Percentiles rank a stretch among this genome's conserved stretches.
These are phyloP conservation scores for Maconellicoccus hirsutus DNA, from an alignment of 1,140 invertebrate genomes.

Conservation along the genomic window DNA sequence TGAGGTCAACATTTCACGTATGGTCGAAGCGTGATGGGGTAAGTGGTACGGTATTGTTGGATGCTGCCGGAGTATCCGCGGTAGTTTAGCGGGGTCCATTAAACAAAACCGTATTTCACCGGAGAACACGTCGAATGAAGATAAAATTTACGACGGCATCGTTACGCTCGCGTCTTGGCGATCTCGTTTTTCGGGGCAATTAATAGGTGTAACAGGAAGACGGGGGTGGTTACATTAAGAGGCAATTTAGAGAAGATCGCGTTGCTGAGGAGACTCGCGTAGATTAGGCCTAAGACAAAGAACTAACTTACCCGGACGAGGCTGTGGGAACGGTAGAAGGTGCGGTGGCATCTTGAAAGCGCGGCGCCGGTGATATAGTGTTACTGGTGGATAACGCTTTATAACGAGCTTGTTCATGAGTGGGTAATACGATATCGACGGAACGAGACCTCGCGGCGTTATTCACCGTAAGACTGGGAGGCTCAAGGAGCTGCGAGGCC, in stretches of 20 bases:
- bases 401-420: constrained; percentile 69
- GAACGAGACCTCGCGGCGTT: constrained; percentile 66
- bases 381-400: constrained; percentile 47
- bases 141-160: neutral
- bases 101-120: neutral
- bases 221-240: neutral
- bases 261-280: too few species aligned
- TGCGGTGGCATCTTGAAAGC: constrained; percentile 20
- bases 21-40: too few species aligned
- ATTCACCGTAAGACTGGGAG: constrained; percentile 26
- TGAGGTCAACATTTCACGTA: too few species aligned
- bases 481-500: constrained; percentile 37
- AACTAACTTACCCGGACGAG: constrained; percentile 17
- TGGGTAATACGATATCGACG: constrained; percentile 80
- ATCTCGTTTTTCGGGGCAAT: neutral
- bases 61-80: too few species aligned
- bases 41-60: too few species aligned
- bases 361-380: constrained; percentile 23
- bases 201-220: neutral
- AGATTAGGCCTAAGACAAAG: neutral
- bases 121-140: neutral
- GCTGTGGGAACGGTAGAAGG: constrained; percentile 7
- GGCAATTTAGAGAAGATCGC: neutral
- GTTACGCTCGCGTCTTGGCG: neutral
- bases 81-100: neutral